Base-by-base conservation (phyloP, 2,888 invertebrate genomes). In the Scrobipalpa atriplicella region DNA sequence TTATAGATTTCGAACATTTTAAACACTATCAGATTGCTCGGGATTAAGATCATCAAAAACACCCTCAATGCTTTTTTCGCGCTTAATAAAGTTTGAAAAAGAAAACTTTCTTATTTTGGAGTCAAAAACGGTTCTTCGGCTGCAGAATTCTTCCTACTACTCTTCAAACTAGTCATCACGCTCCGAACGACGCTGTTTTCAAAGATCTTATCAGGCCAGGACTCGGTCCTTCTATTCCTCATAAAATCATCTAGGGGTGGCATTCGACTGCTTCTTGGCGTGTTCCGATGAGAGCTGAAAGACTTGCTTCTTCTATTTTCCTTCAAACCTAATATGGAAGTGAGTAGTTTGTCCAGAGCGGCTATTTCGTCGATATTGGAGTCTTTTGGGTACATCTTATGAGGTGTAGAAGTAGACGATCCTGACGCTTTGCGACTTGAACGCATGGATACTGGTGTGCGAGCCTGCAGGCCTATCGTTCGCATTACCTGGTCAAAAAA, bases 341-440 rank as follows among this genome's bases (percentile, higher is more conserved):
- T 94, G 11, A 95, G 90, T 19, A 95, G 86, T 77, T 94, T 94
- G 76, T 95, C 95, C 62, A 95, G 82, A 1, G 94, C 93, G 38
- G 93, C 94, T 43, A 95, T 93, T 73, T 95, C 95, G 68, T 94
- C 94, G 9, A 89, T 77, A 72, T 89, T 93, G 0, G 94, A 90
- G 51, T 71, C 71, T 68, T 78, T 82, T 69, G 78, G 64, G 60
- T 72, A 74, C 16, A 69, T 70, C 21, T 71, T 64, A 62, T 73
- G 67, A 38, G 90, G 87, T 7, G 92, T 84, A 13, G 84, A 77
- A 8, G 92, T 84, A 11, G 84, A 77, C 19, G 77, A 75, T 2
- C 84, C 85, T 1, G 90, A 87, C 62, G 84, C 79, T 16, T 84
- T 70, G 43, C 80, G 73, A 70, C 88, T 90, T 0, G 89, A 86